Base-by-base conservation (phyloP, 2,888 invertebrate species). In the Pimpla rufipes region DNA sequence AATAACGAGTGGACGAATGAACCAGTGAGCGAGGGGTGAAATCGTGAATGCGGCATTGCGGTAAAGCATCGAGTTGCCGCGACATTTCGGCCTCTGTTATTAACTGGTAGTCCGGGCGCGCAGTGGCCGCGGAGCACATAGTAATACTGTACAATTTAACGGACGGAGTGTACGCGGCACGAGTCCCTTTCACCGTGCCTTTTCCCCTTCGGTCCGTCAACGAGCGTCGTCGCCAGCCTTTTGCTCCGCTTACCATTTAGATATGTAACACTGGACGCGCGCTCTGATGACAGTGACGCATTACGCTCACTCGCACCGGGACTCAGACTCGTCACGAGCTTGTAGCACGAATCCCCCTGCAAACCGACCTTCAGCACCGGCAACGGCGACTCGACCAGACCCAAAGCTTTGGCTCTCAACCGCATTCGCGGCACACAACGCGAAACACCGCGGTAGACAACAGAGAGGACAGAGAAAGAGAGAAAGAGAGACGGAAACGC, bases 241-340 rank as follows among this genome's bases (percentile, higher is more conserved):
- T 80, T 70, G 40, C 74, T 67, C 37, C 23, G 73, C 55, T 71
- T 67, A 64, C 66, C 42, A 79, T 79, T 70, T 59, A 35, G 59
- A 79, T 59, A 37, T 7, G 62, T 47, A 21, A 6, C 57, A 47
- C 66, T 23, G 57, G 84, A 59, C 78, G 64, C 85, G 86, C 87
- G 92, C 87, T 84, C 86, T 88, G 91, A 91, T 91, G 92, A 91
- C 92, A 92, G 90, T 92, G 92, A 93, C 91, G 89, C 91, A 92
- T 92, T 89, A 89, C 90, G 84, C 55, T 73, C 77, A 42, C 66
- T 37, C 47, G 37, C 74, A 66, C 55, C 62, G 62, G 45, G 29
- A 45, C 23, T 57, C 57, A 23, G 21, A 73, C 42, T 71, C 73
- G 16, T 16, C 59, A 13, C n/a, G 7, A 37, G 50, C 47, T 29